These are phyloP conservation scores for Eolophus roseicapilla DNA, from an alignment of 2,113 vertebrate genomes.

Conservation along the genomic window DNA sequence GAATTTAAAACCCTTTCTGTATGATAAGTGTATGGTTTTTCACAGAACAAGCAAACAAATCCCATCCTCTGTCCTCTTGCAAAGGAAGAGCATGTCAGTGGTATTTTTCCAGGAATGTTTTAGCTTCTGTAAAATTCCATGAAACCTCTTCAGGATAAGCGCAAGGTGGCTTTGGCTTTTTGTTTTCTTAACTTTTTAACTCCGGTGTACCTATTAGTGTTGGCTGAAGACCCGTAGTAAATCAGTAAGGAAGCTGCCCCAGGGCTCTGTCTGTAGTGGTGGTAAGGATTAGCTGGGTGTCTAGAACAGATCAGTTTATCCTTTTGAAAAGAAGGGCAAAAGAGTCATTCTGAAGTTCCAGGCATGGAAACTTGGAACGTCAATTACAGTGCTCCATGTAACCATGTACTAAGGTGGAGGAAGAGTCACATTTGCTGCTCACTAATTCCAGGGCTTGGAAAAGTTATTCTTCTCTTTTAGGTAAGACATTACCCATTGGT, in stretches of 20 bases:
- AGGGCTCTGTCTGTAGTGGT: background rate
- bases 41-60: background rate
- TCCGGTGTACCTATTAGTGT: background rate
- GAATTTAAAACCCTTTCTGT: background rate
- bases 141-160: background rate
- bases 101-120: background rate
- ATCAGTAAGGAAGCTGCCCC: background rate
- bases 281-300: background rate
- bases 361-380: background rate
- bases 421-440: background rate
- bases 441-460: background rate
- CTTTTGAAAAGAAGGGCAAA: constrained; percentile 1
- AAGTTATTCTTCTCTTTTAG: background rate
- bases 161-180: background rate
- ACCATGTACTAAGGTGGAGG: background rate
- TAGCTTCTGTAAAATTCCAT: background rate
- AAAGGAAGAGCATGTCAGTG: background rate
- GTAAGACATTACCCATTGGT: background rate
- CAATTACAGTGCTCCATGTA: background rate
- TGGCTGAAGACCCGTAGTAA: background rate
- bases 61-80: background rate
- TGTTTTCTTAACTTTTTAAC: background rate
- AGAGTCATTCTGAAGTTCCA: background rate
- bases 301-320: constrained; percentile 8
- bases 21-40: background rate